phyloP scores from a whole-genome alignment of 2,888 invertebrate species.

The Acronicta leporina region DNA sequence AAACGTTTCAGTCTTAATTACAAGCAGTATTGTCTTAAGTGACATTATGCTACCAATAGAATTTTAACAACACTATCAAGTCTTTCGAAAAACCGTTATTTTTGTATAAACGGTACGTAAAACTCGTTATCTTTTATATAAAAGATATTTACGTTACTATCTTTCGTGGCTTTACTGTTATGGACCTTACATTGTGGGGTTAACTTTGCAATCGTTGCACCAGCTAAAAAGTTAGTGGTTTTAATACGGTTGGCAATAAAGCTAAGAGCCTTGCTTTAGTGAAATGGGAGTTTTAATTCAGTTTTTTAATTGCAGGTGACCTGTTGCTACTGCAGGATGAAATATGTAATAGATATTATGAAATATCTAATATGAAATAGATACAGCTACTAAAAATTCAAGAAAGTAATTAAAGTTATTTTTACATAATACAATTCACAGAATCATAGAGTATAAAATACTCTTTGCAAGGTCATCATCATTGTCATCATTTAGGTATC shows the following conservation, averaged over 20 bases:
- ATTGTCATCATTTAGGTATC: too few relatives aligned
- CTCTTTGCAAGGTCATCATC: too few relatives aligned
- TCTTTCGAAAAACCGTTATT: conserved; percentile 36
- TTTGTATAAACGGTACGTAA: conserved; percentile 28
- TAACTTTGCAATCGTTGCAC: conserved; percentile 34
- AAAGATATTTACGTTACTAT: conserved; percentile 36
- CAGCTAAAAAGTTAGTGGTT: conserved; percentile 9
- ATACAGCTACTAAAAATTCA: too few relatives aligned
- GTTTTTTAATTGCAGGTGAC: not conserved
- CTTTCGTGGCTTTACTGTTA: conserved; percentile 59
- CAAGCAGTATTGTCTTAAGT: conserved; percentile 8
- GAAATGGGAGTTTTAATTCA: conserved; percentile 12
- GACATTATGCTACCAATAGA: conserved; percentile 4
- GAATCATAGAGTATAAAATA: too few relatives aligned
- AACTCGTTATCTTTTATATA: conserved; percentile 34
- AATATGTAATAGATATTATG: too few relatives aligned
- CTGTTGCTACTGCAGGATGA: not conserved
- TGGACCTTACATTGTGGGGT: conserved; percentile 35
- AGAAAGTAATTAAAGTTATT: too few relatives aligned
- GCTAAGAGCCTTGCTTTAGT: conserved; percentile 1
- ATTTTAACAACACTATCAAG: conserved; percentile 34
- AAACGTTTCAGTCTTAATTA: conserved; percentile 21
- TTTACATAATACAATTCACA: too few relatives aligned
- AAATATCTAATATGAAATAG: too few relatives aligned
- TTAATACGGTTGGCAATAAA: conserved; percentile 14